Conservation (phyloP, 2,888 invertebrate genomes). For the Periphyllus acericola region DNA sequence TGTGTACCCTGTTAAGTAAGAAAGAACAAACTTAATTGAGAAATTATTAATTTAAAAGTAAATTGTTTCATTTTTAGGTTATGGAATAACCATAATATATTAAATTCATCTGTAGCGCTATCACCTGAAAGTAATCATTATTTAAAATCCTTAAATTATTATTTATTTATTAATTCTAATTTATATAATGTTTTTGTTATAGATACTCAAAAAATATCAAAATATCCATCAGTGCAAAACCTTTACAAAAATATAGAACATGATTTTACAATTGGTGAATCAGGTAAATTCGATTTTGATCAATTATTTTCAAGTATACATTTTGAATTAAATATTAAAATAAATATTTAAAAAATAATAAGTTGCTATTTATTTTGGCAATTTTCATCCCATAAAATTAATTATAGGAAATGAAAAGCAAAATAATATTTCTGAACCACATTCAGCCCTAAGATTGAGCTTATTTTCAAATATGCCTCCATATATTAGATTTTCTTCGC, state of each 20-base stretch:
- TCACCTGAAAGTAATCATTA: no score
- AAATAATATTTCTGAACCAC: conserved; percentile 55
- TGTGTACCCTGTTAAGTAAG: conserved; percentile 24
- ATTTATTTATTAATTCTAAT: neutral
- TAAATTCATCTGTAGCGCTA: no score
- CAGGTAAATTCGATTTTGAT: conserved; percentile 41
- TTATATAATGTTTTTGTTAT: neutral
- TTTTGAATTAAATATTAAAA: neutral
- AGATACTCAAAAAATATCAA: conserved; percentile 13
- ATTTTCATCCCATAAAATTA: neutral
- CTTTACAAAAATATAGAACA: conserved; percentile 6
- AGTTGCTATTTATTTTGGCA: neutral
- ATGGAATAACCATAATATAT: no score
- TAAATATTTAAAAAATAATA: no score
- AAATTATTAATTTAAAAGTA: no score
- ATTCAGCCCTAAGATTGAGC: conserved; percentile 69
- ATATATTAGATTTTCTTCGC: conserved; percentile 81
- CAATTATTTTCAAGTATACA: conserved; percentile 46
- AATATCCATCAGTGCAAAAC: neutral
- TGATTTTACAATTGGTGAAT: neutral
- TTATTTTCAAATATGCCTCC: conserved; percentile 84
- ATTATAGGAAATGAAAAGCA: conserved; percentile 26
- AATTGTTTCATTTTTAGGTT: no score
- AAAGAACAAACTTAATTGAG: no score
- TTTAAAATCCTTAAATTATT: neutral